These are phyloP conservation scores for Erebia palarica DNA, from an alignment of 2,888 invertebrate species.

Conservation along the genomic window DNA sequence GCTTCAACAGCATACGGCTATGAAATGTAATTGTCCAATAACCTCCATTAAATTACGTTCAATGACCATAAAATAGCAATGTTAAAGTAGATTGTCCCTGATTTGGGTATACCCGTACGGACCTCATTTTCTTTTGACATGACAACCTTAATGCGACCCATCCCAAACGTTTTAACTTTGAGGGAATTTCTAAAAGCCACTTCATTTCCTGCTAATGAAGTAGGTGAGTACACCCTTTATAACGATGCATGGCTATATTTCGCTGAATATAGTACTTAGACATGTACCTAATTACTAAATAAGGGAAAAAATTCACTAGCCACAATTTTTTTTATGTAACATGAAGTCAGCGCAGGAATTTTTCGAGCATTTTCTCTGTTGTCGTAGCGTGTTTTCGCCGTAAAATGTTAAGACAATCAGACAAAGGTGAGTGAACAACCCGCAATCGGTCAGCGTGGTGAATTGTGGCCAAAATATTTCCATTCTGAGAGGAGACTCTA, in stretches of 20 bases:
- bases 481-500: too few species aligned
- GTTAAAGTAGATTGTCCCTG: not conserved
- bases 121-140: conserved; percentile 5
- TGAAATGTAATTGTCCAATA: not conserved
- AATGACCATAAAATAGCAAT: not conserved
- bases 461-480: too few species aligned
- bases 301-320: too few species aligned
- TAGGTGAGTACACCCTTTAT: not conserved
- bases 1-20: too few species aligned
- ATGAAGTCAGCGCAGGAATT: too few species aligned
- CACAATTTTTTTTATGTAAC: too few species aligned
- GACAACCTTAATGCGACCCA: not conserved
- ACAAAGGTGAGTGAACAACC: too few species aligned
- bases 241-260: not conserved
- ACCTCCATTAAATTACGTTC: not conserved
- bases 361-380: too few species aligned
- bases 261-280: not conserved
- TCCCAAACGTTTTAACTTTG: conserved; percentile 8
- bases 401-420: too few species aligned
- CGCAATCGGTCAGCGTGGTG: too few species aligned
- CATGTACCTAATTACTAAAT: too few species aligned
- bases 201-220: conserved; percentile 23
- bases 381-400: too few species aligned
- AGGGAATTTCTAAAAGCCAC: conserved; percentile 31
- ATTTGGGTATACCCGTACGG: not conserved